Conservation (phyloP, 2,888 invertebrate genomes). For the Omphaloscelis lunosa region DNA sequence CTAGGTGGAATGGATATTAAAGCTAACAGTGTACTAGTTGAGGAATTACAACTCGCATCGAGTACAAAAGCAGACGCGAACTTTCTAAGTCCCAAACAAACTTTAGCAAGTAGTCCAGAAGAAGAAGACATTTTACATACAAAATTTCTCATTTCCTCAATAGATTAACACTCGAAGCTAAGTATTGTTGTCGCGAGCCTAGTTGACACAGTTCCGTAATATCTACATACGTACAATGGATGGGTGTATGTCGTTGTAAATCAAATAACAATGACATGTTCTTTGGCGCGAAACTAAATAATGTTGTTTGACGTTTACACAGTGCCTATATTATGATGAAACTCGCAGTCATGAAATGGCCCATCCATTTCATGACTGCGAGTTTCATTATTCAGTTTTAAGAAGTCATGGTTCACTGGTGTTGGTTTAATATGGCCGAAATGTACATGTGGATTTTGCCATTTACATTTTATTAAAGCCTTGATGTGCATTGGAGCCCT, state of each 20-base stretch:
- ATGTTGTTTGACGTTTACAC: constrained; percentile 65
- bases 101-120: constrained; percentile 24
- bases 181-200: constrained; percentile 30
- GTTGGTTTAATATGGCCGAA: not conserved
- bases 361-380: no score
- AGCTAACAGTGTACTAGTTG: not conserved
- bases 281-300: constrained; percentile 64
- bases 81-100: constrained; percentile 29
- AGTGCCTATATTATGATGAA: constrained; percentile 31
- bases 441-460: not conserved
- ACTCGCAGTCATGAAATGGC: constrained; percentile 17
- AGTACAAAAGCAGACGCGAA: not conserved
- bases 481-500: not conserved
- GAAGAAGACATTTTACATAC: constrained; percentile 33
- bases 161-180: constrained; percentile 32
- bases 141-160: constrained; percentile 43
- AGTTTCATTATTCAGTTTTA: no score
- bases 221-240: constrained; percentile 53
- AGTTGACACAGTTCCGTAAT: constrained; percentile 52
- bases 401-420: not conserved
- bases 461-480: not conserved
- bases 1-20: not conserved
- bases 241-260: constrained; percentile 70
- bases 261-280: constrained; percentile 74
- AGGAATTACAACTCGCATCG: not conserved